phyloP scores from a whole-genome alignment of 1,140 invertebrate genomes.

The Cyrtorhinus lividipennis region DNA sequence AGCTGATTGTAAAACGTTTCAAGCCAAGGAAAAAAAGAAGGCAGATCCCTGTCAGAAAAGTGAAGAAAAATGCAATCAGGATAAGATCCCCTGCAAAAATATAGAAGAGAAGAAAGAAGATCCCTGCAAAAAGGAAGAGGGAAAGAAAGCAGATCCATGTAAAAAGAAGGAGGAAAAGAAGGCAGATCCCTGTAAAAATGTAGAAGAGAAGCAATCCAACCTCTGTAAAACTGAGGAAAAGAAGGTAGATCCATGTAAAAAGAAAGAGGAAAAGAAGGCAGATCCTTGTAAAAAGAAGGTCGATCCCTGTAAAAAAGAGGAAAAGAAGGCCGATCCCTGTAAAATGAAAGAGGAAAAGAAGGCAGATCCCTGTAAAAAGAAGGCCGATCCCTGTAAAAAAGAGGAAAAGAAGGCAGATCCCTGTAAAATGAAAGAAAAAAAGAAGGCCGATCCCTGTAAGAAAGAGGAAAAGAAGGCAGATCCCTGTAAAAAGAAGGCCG shows the following conservation, averaged over 20 bases:
- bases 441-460: constrained; percentile 17
- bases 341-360: constrained; percentile 14
- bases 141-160: constrained; percentile 12
- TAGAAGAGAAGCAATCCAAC: background rate
- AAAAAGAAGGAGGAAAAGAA: constrained; percentile 15
- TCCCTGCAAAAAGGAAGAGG: constrained; percentile 17
- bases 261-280: constrained; percentile 13
- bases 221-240: background rate
- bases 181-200: constrained; percentile 3
- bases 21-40: constrained; percentile 12
- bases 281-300: constrained; percentile 16
- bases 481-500: constrained; percentile 13
- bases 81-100: background rate
- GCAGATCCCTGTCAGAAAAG: background rate
- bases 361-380: constrained; percentile 7
- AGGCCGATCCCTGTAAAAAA: constrained; percentile 11
- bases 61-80: background rate
- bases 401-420: constrained; percentile 15
- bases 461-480: constrained; percentile 12
- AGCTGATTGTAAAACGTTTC: background rate
- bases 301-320: constrained; percentile 17
- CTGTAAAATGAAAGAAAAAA: constrained; percentile 16
- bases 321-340: constrained; percentile 17
- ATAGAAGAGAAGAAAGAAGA: constrained; percentile 14
- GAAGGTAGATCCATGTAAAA: constrained; percentile 11